These are phyloP conservation scores for Acestrorhynchus altus DNA, from an alignment of 2,797 vertebrate genomes.

Conservation along the genomic window DNA sequence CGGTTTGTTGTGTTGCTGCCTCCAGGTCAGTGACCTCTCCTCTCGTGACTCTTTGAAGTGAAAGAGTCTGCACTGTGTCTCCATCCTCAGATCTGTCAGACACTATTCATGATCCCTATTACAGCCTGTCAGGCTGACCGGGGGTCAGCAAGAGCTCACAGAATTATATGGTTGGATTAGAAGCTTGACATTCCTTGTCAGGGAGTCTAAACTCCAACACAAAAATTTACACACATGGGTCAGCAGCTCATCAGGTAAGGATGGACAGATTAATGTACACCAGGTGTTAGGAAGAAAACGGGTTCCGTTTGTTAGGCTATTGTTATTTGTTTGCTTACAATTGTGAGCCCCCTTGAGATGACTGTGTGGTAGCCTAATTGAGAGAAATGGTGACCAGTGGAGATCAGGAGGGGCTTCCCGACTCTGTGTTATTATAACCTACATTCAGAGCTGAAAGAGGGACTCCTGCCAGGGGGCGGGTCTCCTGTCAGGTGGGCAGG, in stretches of 20 bases:
- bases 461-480: background rate
- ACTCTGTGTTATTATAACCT: constrained; percentile 47
- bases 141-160: background rate
- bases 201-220: background rate
- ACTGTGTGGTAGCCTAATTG: too few species aligned
- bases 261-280: background rate
- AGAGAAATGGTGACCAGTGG: background rate
- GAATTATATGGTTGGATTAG: background rate
- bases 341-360: too few species aligned
- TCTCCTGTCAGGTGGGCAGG: background rate
- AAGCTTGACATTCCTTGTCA: background rate
- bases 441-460: constrained; percentile 17
- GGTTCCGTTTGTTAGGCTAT: too few species aligned
- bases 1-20: background rate
- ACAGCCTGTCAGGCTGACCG: background rate
- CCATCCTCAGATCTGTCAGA: background rate
- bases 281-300: background rate
- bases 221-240: background rate
- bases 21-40: background rate
- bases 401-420: background rate
- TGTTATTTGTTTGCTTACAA: too few species aligned
- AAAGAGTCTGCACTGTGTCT: background rate
- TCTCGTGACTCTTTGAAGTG: background rate
- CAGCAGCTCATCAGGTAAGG: background rate
- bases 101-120: background rate